Conservation (phyloP, 2,113 vertebrate genomes). For the Illadopsis cleaveri region DNA sequence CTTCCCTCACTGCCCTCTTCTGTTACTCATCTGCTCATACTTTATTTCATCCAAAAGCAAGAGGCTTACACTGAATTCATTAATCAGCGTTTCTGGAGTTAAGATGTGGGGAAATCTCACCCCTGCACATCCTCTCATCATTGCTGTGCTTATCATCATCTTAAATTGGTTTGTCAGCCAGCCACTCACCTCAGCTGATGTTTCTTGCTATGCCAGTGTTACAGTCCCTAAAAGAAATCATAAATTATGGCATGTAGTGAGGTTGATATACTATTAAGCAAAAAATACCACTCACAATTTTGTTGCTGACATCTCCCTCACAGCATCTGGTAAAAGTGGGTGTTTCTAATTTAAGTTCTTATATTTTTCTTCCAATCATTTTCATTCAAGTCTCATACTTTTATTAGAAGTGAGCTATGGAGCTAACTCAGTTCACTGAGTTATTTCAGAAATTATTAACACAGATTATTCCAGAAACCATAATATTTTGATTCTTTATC, state of each 20-base stretch:
- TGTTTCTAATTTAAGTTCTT: conserved; percentile 48
- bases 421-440: not conserved
- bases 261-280: not conserved
- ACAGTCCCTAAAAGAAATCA: not conserved
- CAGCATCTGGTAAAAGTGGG: not conserved
- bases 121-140: not conserved
- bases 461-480: not conserved
- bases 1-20: conserved; percentile 50
- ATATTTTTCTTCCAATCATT: conserved; percentile 15
- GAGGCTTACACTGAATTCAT: not conserved
- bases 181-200: conserved; percentile 46
- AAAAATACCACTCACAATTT: conserved; percentile 36
- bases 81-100: not conserved
- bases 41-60: conserved; percentile 5
- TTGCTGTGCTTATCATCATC: conserved; percentile 11
- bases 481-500: not conserved
- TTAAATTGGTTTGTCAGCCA: conserved; percentile 50
- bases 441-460: conserved; percentile 5
- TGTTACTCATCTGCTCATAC: conserved; percentile 38
- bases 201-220: conserved; percentile 21
- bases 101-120: conserved; percentile 34
- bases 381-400: conserved; percentile 33
- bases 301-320: conserved; percentile 30
- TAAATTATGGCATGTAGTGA: conserved; percentile 7
- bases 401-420: not conserved